A percentile compares a stretch with the other conserved stretches of the same genome.
These are phyloP conservation scores for Lophius piscatorius DNA, from an alignment of 2,113 vertebrate genomes.

Conservation along the genomic window DNA sequence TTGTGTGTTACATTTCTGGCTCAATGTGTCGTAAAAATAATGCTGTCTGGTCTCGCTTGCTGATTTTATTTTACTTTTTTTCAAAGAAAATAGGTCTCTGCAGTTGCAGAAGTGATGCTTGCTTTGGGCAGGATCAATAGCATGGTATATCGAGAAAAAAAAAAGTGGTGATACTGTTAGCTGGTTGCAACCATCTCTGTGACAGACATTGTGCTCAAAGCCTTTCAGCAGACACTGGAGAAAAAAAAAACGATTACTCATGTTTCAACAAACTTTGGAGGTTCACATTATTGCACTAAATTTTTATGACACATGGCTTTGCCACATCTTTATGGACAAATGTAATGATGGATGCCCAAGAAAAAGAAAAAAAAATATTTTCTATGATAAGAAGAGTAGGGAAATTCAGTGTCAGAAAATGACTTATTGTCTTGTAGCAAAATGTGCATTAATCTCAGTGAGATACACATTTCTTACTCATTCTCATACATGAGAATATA, in stretches of 20 bases:
- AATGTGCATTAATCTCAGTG: constrained; percentile 99
- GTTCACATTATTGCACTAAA: constrained; percentile 98
- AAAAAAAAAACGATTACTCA: constrained; percentile 60
- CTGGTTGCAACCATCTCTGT: constrained; percentile 78
- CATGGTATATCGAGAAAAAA: constrained; percentile 75
- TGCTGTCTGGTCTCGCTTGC: constrained; percentile 82
- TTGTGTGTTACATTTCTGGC: constrained; percentile 82
- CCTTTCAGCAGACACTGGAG: constrained; percentile 81
- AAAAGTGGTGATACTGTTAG: constrained; percentile 74
- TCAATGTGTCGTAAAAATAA: constrained; percentile 81
- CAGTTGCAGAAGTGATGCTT: constrained; percentile 76
- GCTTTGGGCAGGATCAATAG: constrained; percentile 80
- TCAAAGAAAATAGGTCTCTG: constrained; percentile 76
- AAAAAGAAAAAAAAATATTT: constrained; percentile 66
- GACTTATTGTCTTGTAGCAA: constrained; percentile 99
- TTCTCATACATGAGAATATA: constrained; percentile 99
- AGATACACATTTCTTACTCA: constrained; percentile 98
- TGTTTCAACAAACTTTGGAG: constrained; percentile 89
- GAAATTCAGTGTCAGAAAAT: constrained; percentile 90
- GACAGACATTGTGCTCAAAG: constrained; percentile 76
- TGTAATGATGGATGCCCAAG: constrained; percentile 89
- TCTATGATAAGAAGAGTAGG: constrained; percentile 88
- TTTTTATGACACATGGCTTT: constrained; percentile 93
- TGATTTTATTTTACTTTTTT: constrained; percentile 74
- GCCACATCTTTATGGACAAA: constrained; percentile 96